Percentiles rank a stretch among this genome's conserved stretches.
Conservation (phyloP, 2,797 vertebrate species). For the Pygocentrus nattereri region DNA sequence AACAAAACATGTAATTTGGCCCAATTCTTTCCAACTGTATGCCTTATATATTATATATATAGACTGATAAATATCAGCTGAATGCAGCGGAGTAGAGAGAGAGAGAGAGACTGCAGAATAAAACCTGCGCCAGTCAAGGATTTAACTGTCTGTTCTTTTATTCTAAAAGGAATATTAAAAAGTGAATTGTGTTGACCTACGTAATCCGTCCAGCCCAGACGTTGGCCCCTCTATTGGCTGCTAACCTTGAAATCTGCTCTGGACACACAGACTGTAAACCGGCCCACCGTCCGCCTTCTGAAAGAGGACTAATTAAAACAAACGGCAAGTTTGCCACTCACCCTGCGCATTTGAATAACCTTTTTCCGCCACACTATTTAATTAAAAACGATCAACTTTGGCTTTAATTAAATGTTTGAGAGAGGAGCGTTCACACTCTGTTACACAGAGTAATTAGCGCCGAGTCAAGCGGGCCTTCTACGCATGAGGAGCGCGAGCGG, state of each 20-base stretch:
- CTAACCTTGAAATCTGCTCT: slow-evolving; percentile 6
- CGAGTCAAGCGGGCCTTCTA: slow-evolving; percentile 65
- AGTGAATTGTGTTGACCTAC: slow-evolving; percentile 11
- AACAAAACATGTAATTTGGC: too few species aligned
- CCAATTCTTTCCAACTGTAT: too few species aligned
- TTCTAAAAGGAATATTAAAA: not conserved
- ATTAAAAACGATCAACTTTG: slow-evolving; percentile 71
- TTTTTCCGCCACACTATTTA: slow-evolving; percentile 63
- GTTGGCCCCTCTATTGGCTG: not conserved
- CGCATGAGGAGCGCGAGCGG: not conserved
- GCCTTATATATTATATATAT: too few species aligned
- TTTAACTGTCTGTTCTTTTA: too few species aligned
- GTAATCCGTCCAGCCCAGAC: slow-evolving; percentile 32
- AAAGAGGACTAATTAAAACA: slow-evolving; percentile 66
- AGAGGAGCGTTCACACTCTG: slow-evolving; percentile 66
- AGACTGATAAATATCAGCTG: too few species aligned
- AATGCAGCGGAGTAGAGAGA: too few species aligned
- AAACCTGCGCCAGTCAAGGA: too few species aligned
- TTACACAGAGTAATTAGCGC: slow-evolving; percentile 72
- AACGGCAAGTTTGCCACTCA: slow-evolving; percentile 60
- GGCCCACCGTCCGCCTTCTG: slow-evolving; percentile 36
- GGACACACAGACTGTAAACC: slow-evolving; percentile 8
- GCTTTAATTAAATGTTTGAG: slow-evolving; percentile 68
- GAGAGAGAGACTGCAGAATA: too few species aligned
- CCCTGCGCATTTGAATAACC: slow-evolving; percentile 56